Evolutionary conservation across 2,113 vertebrate species (phyloP).

Genomic region (Anhinga rufa): DNA sequence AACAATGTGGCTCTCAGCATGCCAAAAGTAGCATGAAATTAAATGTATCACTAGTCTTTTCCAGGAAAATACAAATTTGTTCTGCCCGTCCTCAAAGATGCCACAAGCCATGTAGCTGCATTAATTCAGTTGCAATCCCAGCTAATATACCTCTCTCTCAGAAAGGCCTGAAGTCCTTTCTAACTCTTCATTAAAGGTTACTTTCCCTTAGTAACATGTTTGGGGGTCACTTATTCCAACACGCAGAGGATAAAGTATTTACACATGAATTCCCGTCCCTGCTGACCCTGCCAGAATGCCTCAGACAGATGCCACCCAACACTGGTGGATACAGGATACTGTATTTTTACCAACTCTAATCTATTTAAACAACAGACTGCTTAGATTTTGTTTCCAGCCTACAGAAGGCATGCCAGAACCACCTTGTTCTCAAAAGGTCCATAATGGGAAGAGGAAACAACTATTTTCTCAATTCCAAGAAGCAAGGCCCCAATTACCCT

Average conservation of each 20-base stretch:
- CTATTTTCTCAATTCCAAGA: neutral
- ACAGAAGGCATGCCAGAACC: neutral
- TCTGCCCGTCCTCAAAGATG: conserved; percentile 15
- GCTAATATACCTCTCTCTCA: neutral
- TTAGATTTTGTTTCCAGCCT: neutral
- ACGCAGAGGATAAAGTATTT: neutral
- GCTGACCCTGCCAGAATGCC: neutral
- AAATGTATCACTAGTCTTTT: conserved; percentile 3
- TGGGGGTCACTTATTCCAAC: neutral
- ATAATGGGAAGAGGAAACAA: neutral
- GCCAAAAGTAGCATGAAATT: conserved; percentile 28
- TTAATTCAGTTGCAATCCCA: conserved; percentile 2
- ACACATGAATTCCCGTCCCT: neutral
- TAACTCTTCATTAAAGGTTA: neutral
- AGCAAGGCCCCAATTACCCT: neutral
- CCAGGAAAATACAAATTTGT: conserved; percentile 35
- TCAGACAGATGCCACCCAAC: neutral
- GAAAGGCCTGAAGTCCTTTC: neutral
- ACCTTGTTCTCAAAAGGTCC: neutral
- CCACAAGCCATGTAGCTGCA: conserved; percentile 18
- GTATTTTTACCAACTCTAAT: neutral
- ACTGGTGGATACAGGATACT: neutral
- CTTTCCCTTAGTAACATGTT: neutral
- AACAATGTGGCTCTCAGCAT: conserved; percentile 26
- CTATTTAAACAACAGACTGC: neutral